Percentiles rank a stretch among this genome's conserved stretches.
These are phyloP conservation scores for Macaca mulatta DNA, from an alignment of 2,113 vertebrate genomes.

Conservation along the genomic window DNA sequence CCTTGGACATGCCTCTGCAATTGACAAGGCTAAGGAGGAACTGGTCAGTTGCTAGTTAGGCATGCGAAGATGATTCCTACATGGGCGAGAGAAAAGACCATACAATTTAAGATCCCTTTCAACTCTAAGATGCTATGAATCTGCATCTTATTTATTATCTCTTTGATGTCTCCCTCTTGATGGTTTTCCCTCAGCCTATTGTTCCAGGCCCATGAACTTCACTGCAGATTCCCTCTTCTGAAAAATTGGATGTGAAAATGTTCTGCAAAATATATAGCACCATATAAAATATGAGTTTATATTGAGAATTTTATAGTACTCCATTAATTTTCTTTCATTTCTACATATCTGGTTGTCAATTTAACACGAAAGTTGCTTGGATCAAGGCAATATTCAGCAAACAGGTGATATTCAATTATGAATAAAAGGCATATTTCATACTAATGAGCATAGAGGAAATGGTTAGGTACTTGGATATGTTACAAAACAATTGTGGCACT, in stretches of 20 bases:
- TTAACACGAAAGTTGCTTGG: background rate
- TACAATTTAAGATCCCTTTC: background rate
- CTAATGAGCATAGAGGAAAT: background rate
- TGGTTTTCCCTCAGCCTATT: background rate
- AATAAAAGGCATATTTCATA: conserved; percentile 44
- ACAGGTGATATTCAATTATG: conserved; percentile 18
- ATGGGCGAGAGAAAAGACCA: background rate
- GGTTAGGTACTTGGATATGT: background rate
- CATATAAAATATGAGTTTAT: conserved; percentile 58
- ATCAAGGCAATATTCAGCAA: conserved; percentile 21
- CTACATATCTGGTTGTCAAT: conserved; percentile 31
- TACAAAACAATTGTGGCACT: background rate
- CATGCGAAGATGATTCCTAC: background rate
- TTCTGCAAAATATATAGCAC: conserved; percentile 37
- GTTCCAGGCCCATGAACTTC: conserved; percentile 38
- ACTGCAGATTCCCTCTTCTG: conserved; percentile 12
- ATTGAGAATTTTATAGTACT: background rate
- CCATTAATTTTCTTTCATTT: conserved; percentile 65
- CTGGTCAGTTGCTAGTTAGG: background rate
- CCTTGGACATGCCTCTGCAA: background rate
- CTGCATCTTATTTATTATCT: background rate
- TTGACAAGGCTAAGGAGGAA: background rate
- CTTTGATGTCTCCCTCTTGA: background rate
- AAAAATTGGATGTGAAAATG: conserved; percentile 36
- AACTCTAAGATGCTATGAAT: background rate